Base-by-base conservation (phyloP, 1,140 invertebrate genomes). In the Pantala flavescens region DNA sequence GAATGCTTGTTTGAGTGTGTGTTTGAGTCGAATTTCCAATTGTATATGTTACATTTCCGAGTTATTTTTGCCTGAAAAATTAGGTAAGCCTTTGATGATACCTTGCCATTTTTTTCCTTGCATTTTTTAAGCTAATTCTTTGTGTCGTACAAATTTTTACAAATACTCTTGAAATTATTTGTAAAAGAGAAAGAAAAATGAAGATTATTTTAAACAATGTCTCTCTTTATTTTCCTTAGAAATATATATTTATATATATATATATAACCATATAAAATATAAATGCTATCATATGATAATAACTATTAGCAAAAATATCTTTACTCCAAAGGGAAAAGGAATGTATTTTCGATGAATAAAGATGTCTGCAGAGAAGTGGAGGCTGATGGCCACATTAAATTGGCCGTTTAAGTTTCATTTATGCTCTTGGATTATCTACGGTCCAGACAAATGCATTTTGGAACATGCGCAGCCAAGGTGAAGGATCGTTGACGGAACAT, bases 381-480 rank as follows among this genome's bases (percentile, higher is more conserved):
- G 28, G 28, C 28, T 36, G 28, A 9, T 5, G 28, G 3, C 28
- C 9, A 36, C 9, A 9, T 9, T 36, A 5, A 36, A 36, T 2
- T 5, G 28, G 28, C 28, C 2, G 3, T 36, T 63, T 12, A 63
- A 49, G 16, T 9, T 63, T 19, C 73, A 43, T 74, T 42, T 28
- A 23, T 74, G 70, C 11, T 24, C 36, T 63, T 63, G 49, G 49
- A 14, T 63, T 16, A 21, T 21, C n/a, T 63, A 21, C 49, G 71
- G 85, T 85, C 96, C 96, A 98, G 9, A 86, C 82, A 81, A 91
- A 95, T 0, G 96, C 96, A 83, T 98, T 98, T 76, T 90, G 86
- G 81, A 98, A 98, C 84, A 98, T 91, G 79, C 88, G 86, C 73
- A 94, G 86, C 97, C 97, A 98, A 0, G 97, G 96, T 28, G 95